phyloP scores from a whole-genome alignment of 2,113 vertebrate species.

The Ursus arctos region DNA sequence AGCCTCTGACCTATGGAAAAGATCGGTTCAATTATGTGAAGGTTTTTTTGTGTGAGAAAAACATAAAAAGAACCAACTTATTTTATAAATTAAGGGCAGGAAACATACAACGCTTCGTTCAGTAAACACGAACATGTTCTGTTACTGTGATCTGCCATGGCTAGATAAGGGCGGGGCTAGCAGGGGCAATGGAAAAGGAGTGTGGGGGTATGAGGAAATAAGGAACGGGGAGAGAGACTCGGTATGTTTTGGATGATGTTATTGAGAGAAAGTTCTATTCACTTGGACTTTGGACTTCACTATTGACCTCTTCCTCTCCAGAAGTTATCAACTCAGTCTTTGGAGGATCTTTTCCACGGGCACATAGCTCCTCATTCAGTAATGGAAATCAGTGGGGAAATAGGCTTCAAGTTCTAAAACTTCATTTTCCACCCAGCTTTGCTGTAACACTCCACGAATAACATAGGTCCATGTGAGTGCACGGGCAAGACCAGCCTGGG shows the following conservation, averaged over 20 bases:
- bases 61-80: constrained; percentile 58
- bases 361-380: constrained; percentile 83
- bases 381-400: constrained; percentile 85
- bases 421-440: constrained; percentile 85
- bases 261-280: constrained; percentile 81
- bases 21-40: constrained; percentile 75
- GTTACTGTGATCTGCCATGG: constrained; percentile 26
- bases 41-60: constrained; percentile 60
- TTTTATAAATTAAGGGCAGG: constrained; percentile 34
- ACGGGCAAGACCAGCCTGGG: constrained; percentile 81
- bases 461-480: constrained; percentile 84
- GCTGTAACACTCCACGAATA: constrained; percentile 85
- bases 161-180: constrained; percentile 61
- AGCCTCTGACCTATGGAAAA: constrained; percentile 82
- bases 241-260: constrained; percentile 75
- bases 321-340: constrained; percentile 83
- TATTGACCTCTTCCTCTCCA: constrained; percentile 84
- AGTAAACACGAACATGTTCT: constrained; percentile 56
- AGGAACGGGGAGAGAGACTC: constrained; percentile 66
- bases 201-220: constrained; percentile 63
- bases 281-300: constrained; percentile 82
- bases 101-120: constrained; percentile 53
- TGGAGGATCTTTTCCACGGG: constrained; percentile 84
- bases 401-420: constrained; percentile 84
- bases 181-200: constrained; percentile 49